Conservation (phyloP, 2,113 vertebrate genomes). For the Paracanthobrama guichenoti region DNA sequence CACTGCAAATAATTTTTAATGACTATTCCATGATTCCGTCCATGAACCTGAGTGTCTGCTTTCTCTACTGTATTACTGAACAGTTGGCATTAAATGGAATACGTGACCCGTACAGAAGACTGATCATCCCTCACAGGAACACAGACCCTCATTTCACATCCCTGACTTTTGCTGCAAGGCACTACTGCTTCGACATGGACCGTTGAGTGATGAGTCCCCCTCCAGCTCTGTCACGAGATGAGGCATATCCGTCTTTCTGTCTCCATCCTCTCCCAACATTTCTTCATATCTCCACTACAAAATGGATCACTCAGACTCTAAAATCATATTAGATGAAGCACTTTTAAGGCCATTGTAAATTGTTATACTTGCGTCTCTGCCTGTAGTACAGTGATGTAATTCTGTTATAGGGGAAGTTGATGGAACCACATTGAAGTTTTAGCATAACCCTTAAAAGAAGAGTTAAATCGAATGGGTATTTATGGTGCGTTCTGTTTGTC, state of each 20-base stretch:
- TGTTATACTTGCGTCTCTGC: background rate
- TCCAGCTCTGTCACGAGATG: background rate
- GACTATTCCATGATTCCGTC: background rate
- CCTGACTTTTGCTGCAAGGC: conserved; percentile 62
- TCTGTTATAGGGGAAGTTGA: background rate
- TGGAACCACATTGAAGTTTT: background rate
- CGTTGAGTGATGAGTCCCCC: background rate
- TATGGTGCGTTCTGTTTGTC: too few relatives aligned
- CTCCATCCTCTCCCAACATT: background rate
- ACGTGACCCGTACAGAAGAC: conserved; percentile 47
- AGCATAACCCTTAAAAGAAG: background rate
- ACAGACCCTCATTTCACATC: conserved; percentile 63
- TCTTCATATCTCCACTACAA: background rate
- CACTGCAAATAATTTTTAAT: background rate
- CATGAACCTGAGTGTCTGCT: conserved; percentile 9
- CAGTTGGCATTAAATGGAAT: conserved; percentile 57
- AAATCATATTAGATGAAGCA: background rate
- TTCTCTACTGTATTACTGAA: conserved; percentile 47
- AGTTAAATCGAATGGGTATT: background rate
- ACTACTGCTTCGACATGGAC: conserved; percentile 32
- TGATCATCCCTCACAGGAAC: conserved; percentile 61
- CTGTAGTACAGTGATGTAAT: background rate
- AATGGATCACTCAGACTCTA: background rate
- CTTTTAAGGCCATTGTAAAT: background rate
- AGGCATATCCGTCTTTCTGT: background rate